phyloP scores from a whole-genome alignment of 2,797 vertebrate genomes.

The Microctenopoma stevenorrisi region DNA sequence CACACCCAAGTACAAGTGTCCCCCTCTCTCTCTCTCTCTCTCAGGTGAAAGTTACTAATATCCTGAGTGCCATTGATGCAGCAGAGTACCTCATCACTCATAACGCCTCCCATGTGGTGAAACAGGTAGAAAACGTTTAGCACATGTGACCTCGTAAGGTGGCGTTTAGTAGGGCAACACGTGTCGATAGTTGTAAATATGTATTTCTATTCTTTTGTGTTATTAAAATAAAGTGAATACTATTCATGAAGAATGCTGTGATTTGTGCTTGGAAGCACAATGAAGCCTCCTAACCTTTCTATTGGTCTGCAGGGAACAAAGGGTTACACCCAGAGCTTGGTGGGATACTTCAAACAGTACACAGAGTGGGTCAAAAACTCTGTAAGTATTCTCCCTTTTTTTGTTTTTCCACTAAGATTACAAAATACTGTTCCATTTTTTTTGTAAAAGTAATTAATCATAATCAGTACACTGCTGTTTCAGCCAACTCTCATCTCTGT shows the following conservation, averaged over 20 bases:
- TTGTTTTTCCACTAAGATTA: not conserved
- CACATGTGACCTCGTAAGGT: not conserved
- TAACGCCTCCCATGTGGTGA: slow-evolving; percentile 87
- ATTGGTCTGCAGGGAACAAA: slow-evolving; percentile 85
- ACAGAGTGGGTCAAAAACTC: slow-evolving; percentile 88
- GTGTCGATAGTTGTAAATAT: too few species aligned
- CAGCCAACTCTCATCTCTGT: slow-evolving; percentile 5
- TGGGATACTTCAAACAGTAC: slow-evolving; percentile 91
- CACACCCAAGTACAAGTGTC: not conserved
- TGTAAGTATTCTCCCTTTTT: slow-evolving; percentile 80
- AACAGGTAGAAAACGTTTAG: slow-evolving; percentile 79
- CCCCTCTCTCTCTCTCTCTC: slow-evolving; percentile 2
- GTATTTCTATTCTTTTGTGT: too few species aligned
- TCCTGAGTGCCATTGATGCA: slow-evolving; percentile 87
- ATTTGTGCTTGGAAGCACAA: too few species aligned
- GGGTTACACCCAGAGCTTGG: slow-evolving; percentile 83
- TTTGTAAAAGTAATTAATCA: too few species aligned
- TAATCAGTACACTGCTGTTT: not conserved
- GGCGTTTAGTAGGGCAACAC: not conserved
- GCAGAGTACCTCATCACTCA: slow-evolving; percentile 90
- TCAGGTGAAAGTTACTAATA: slow-evolving; percentile 87
- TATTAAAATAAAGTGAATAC: too few species aligned
- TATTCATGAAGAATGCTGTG: too few species aligned
- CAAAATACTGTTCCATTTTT: too few species aligned
- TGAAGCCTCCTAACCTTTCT: slow-evolving; percentile 8